Evolutionary conservation across 1,140 invertebrate genomes (phyloP).

Genomic region (Drosophila lini): DNA sequence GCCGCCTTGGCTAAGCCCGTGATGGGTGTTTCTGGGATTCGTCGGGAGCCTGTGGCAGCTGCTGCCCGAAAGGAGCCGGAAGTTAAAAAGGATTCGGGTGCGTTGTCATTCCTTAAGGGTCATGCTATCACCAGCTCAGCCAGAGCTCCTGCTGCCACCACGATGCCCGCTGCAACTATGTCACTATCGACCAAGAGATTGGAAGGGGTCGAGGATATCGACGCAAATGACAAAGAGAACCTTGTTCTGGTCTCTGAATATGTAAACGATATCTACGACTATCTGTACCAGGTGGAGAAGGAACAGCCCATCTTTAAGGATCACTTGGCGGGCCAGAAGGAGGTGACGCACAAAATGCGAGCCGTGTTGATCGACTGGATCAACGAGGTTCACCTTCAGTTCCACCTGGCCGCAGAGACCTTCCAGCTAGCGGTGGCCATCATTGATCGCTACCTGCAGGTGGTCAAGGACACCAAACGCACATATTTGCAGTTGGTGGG

Average conservation of each 20-base stretch:
- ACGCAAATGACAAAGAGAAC: constrained; percentile 89
- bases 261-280: constrained; percentile 92
- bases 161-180: neutral
- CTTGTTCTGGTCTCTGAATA: constrained; percentile 92
- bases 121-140: constrained; percentile 1
- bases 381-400: constrained; percentile 95
- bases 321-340: constrained; percentile 87
- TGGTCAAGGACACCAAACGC: constrained; percentile 85
- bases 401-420: constrained; percentile 95
- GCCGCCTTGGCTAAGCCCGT: constrained; percentile 68
- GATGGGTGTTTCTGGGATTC: constrained; percentile 24
- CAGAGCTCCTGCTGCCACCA: neutral
- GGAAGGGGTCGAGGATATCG: constrained; percentile 87
- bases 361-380: constrained; percentile 96
- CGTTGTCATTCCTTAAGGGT: constrained; percentile 8
- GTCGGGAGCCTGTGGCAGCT: constrained; percentile 16
- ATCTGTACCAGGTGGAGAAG: constrained; percentile 89
- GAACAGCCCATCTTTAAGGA: constrained; percentile 86
- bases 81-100: constrained; percentile 30
- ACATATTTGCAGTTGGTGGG: constrained; percentile 95
- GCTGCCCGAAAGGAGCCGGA: constrained; percentile 27
- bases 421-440: constrained; percentile 95
- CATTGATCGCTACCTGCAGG: constrained; percentile 96
- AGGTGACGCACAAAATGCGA: constrained; percentile 92
- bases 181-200: constrained; percentile 55